These are phyloP conservation scores for Rotaria socialis DNA, from an alignment of 2,888 invertebrate genomes.

Conservation along the genomic window DNA sequence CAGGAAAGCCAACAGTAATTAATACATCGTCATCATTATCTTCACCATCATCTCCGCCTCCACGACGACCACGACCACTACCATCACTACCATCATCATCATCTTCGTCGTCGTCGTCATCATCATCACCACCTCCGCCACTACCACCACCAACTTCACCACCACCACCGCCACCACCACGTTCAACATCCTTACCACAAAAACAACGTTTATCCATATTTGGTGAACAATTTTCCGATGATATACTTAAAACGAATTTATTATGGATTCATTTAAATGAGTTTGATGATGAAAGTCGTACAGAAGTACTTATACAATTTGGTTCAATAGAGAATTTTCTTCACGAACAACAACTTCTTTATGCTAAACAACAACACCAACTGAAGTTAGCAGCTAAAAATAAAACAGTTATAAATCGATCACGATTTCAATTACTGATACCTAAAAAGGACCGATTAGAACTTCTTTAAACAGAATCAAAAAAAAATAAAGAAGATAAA, in stretches of 20 bases:
- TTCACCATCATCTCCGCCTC: background rate
- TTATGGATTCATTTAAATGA: slow-evolving; percentile 20
- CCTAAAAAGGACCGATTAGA: background rate
- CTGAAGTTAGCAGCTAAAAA: background rate
- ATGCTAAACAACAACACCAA: background rate
- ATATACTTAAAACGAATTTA: background rate
- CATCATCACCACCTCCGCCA: background rate
- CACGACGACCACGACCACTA: background rate
- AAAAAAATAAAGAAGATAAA: background rate
- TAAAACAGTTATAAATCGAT: background rate
- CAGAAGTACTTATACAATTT: background rate
- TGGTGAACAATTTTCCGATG: slow-evolving; percentile 5
- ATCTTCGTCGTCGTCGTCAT: background rate
- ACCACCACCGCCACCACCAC: background rate
- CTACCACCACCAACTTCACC: background rate
- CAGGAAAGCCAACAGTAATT: background rate
- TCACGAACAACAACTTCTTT: background rate
- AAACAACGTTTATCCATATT: background rate
- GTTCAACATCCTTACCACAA: background rate
- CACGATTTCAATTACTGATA: background rate
- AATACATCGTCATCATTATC: background rate
- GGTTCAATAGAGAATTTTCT: slow-evolving; percentile 33
- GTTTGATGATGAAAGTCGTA: background rate
- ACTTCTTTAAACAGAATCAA: background rate
- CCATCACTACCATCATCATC: background rate